A percentile compares a stretch with the other conserved stretches of the same genome.
Conservation (phyloP, 1,140 invertebrate genomes). For the Musca vetustissima region DNA sequence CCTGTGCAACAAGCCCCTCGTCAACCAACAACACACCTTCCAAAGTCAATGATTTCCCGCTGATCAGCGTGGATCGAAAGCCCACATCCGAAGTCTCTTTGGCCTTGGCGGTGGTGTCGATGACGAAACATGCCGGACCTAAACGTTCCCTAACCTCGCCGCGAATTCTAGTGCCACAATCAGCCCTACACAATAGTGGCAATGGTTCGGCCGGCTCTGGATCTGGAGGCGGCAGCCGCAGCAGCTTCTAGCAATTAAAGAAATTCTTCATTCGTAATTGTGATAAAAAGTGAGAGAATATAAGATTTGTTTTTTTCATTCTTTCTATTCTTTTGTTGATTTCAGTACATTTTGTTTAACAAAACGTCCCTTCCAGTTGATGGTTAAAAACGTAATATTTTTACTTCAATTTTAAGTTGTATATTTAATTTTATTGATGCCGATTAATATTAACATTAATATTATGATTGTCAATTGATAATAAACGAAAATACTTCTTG, state of each 20-base stretch:
- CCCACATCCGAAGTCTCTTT: constrained; percentile 17
- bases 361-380: no score
- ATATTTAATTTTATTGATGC: no score
- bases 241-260: constrained; percentile 54
- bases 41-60: background rate
- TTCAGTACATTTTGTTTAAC: no score
- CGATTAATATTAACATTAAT: no score
- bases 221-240: constrained; percentile 32
- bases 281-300: constrained; percentile 49
- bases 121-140: constrained; percentile 37
- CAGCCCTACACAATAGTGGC: constrained; percentile 31
- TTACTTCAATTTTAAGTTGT: no score
- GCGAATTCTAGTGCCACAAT: constrained; percentile 43
- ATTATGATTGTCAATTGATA: no score
- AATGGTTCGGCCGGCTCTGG: constrained; percentile 26
- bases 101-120: constrained; percentile 10
- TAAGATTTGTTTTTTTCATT: constrained; percentile 1
- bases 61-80: background rate
- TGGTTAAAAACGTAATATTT: no score
- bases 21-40: constrained; percentile 16
- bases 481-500: no score
- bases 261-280: constrained; percentile 56
- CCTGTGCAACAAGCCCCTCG: background rate
- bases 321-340: background rate
- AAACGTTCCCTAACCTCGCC: constrained; percentile 48